Percentiles rank a stretch among this genome's conserved stretches.
phyloP scores from a whole-genome alignment of 2,113 vertebrate genomes.

The Tichodroma muraria region DNA sequence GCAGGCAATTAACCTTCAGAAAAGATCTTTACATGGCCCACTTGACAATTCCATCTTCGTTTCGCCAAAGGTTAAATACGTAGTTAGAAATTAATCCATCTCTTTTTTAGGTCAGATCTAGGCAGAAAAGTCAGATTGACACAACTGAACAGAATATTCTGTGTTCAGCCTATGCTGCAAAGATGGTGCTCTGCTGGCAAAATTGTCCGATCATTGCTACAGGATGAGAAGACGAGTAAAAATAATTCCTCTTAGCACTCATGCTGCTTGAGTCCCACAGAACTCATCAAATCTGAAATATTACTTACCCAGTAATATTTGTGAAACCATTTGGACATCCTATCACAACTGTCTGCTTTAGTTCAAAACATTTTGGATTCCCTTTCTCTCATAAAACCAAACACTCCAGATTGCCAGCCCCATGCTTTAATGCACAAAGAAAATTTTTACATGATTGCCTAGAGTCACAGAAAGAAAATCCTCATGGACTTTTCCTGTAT shows the following conservation, averaged over 20 bases:
- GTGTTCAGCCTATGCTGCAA: not conserved
- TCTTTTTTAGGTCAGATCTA: not conserved
- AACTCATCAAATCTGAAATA: not conserved
- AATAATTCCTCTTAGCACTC: not conserved
- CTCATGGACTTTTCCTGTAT: not conserved
- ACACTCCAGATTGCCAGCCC: not conserved
- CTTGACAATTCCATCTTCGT: not conserved
- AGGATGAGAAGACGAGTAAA: not conserved
- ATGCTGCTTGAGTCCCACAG: not conserved
- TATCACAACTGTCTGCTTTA: not conserved
- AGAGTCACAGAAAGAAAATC: not conserved
- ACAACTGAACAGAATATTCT: not conserved
- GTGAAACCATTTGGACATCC: not conserved
- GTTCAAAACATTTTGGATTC: not conserved
- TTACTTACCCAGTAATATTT: not conserved
- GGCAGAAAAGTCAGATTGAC: not conserved
- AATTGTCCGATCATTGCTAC: not conserved
- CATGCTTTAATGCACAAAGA: not conserved
- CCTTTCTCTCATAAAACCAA: not conserved
- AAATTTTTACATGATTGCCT: not conserved
- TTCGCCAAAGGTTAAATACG: slow-evolving; percentile 8
- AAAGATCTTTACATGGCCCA: not conserved
- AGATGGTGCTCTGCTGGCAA: not conserved
- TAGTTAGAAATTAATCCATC: not conserved
- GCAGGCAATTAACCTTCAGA: not conserved